Evolutionary conservation across 1,140 invertebrate genomes (phyloP).

Genomic region (Musca domestica): DNA sequence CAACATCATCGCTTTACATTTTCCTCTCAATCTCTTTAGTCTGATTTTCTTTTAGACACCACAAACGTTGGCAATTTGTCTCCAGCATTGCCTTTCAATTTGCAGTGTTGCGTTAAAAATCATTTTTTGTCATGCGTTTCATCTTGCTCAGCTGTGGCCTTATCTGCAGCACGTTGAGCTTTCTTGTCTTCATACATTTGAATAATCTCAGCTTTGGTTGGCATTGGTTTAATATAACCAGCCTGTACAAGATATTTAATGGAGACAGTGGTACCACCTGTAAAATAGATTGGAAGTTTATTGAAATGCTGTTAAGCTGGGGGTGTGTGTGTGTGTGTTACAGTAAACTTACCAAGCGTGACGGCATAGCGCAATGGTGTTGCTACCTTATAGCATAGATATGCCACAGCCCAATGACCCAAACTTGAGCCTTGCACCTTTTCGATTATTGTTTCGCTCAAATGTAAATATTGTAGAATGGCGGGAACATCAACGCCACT

Average conservation of each 20-base stretch:
- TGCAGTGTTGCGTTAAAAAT: conserved; percentile 3
- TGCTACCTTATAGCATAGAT: conserved; percentile 87
- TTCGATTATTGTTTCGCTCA: conserved; percentile 74
- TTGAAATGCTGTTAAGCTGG: too few relatives aligned
- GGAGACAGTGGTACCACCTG: conserved; percentile 66
- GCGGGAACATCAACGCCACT: conserved; percentile 86
- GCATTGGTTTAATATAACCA: conserved; percentile 66
- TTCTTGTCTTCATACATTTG: conserved; percentile 60
- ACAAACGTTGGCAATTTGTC: too few relatives aligned
- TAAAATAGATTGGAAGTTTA: conserved; percentile 23
- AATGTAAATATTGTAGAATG: conserved; percentile 69
- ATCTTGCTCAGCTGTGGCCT: background rate
- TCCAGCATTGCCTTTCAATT: background rate
- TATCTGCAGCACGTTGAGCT: conserved; percentile 40
- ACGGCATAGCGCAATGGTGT: conserved; percentile 88
- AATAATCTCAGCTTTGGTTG: conserved; percentile 58
- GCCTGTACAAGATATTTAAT: conserved; percentile 65
- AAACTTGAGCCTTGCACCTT: conserved; percentile 73
- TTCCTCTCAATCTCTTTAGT: too few relatives aligned
- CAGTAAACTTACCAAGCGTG: conserved; percentile 69
- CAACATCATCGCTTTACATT: too few relatives aligned
- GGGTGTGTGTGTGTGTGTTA: too few relatives aligned
- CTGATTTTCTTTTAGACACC: too few relatives aligned
- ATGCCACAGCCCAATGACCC: conserved; percentile 85
- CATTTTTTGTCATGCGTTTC: background rate